A percentile compares a stretch with the other conserved stretches of the same genome.
phyloP scores from a whole-genome alignment of 2,797 vertebrate species.

The Danio kyathit region DNA sequence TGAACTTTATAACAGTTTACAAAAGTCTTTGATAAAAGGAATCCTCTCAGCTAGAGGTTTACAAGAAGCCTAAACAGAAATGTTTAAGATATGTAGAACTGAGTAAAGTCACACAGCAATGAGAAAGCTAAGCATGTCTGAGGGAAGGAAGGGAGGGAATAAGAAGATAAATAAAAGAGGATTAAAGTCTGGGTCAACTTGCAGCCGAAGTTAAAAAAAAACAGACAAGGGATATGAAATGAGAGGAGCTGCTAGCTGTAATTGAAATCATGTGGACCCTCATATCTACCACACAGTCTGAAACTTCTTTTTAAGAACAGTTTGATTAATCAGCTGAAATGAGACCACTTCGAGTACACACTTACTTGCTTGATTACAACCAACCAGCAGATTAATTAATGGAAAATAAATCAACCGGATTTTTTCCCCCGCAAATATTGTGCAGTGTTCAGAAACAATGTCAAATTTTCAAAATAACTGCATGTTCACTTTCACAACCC shows the following conservation, averaged over 20 bases:
- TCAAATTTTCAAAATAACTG: no score
- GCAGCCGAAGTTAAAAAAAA: not conserved
- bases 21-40: not conserved
- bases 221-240: not conserved
- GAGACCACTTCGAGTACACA: not conserved
- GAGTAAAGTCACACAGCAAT: not conserved
- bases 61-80: not conserved
- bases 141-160: not conserved
- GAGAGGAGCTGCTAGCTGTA: not conserved
- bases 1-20: not conserved
- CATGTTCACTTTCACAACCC: no score
- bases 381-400: not conserved
- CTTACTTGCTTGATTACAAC: not conserved
- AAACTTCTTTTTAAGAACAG: not conserved
- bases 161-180: slow-evolving; percentile 2
- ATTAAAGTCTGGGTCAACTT: not conserved
- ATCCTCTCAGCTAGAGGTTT: not conserved
- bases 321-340: not conserved
- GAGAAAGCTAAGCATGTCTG: not conserved
- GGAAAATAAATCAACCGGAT: no score
- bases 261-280: slow-evolving; percentile 1
- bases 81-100: not conserved
- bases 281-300: not conserved
- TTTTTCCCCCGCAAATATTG: no score
- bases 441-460: no score